Evolutionary conservation across 2,113 vertebrate species (phyloP), one percentile per base, ranked within the genome.

Genomic region (Eurypyga helias): DNA sequence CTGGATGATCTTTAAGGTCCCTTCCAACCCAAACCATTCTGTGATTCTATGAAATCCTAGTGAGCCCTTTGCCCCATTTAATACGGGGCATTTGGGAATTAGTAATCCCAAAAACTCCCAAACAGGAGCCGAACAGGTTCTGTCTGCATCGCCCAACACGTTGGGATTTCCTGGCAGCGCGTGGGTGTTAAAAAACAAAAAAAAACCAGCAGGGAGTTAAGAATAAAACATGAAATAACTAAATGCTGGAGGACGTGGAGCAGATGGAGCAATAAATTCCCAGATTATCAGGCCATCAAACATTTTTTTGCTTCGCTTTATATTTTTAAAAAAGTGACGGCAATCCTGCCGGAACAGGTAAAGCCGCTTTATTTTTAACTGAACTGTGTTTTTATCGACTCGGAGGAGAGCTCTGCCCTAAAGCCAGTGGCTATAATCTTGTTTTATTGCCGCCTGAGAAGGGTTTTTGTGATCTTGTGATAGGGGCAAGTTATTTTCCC

Each of bases 191-290:
- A 36, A 34, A 21, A n/a, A 14, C 17, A 48, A 17, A 64, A 26
- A n/a, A 48, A 18, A 43, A n/a, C n/a, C n/a, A n/a, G 17, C 54
- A 3, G 13, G 25, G 33, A 58, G 79, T 48, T 36, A 17, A n/a
- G 20, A 3, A 41, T 41, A 11, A 80, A 52, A 25, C 28, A 52
- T 31, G 13, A 57, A 54, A 9, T 15, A 46, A 17, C 55, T 9
- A 6, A 57, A n/a, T 2, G 62, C 70, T 67, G 66, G 66, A 73
- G 73, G 66, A 48, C 7, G 4, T 1, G 5, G 72, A 54, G 61
- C 67, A 57, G 83, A 49, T 57, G 72, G 83, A 79, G 60, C 83
- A 67, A 73, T 94, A 83, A 87, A 94, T 91, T 73, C 60, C 41
- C 43, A 23, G 72, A 9, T 91, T 72, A 79, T 73, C 17, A 15